Conservation (phyloP, 1,140 invertebrate genomes). For the Heterodera schachtii region DNA sequence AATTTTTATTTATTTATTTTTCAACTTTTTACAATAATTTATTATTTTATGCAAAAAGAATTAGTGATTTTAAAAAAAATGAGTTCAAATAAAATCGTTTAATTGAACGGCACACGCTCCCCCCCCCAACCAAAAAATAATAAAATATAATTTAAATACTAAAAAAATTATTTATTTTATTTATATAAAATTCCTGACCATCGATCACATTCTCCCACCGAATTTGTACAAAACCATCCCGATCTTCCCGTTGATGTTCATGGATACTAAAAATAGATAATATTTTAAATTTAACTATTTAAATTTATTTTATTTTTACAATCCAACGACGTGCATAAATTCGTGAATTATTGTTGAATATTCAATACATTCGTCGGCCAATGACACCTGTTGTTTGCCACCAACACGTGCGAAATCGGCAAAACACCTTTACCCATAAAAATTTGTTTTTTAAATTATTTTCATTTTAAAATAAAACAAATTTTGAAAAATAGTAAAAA, state of each 20-base stretch:
- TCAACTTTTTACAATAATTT: not conserved
- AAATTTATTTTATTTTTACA: conserved; percentile 31
- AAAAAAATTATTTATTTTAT: no score
- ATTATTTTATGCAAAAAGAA: no score
- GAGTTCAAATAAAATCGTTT: no score
- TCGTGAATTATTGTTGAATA: conserved; percentile 65
- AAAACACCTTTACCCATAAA: conserved; percentile 51
- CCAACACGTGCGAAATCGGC: conserved; percentile 64
- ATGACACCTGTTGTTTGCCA: conserved; percentile 62
- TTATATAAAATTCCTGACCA: conserved; percentile 36
- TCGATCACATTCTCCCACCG: conserved; percentile 60
- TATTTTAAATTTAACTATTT: conserved; percentile 3
- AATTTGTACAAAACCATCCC: conserved; percentile 60
- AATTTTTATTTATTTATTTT: no score
- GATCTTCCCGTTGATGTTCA: conserved; percentile 64
- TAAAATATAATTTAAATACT: no score
- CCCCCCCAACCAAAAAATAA: no score
- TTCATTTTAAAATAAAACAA: no score
- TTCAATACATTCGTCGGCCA: conserved; percentile 65
- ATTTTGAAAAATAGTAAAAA: no score
- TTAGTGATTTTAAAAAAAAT: no score
- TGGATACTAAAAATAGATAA: conserved; percentile 46
- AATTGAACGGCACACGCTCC: no score
- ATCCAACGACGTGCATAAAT: conserved; percentile 65
- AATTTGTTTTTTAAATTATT: conserved; percentile 16